These are phyloP conservation scores for Halcyon malimbica DNA, from an alignment of 2,113 vertebrate species.

Conservation along the genomic window DNA sequence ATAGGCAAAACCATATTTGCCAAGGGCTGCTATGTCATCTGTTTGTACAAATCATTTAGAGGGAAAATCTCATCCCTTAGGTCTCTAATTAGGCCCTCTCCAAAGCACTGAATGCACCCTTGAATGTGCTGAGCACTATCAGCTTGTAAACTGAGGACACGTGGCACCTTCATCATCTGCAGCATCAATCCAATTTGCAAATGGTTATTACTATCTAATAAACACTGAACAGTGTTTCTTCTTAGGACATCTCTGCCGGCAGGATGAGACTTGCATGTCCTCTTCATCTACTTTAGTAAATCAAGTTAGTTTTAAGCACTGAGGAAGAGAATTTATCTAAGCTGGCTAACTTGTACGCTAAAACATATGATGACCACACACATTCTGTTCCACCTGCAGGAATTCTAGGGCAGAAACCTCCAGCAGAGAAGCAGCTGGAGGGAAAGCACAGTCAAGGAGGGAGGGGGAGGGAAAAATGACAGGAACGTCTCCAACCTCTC, in stretches of 20 bases:
- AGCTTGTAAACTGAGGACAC: not conserved
- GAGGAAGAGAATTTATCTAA: not conserved
- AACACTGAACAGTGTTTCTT: not conserved
- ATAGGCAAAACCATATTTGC: not conserved
- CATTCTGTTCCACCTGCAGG: constrained; percentile 50
- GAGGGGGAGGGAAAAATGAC: not conserved
- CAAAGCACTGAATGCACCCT: not conserved
- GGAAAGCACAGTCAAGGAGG: not conserved
- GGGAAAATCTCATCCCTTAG: not conserved
- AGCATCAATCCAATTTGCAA: not conserved
- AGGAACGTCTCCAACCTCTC: not conserved
- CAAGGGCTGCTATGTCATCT: not conserved
- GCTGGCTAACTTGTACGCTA: not conserved
- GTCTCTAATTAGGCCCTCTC: not conserved
- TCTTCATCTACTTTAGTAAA: not conserved
- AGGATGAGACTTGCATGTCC: not conserved
- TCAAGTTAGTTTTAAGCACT: not conserved
- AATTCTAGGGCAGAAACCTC: constrained; percentile 35
- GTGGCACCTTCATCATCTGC: not conserved
- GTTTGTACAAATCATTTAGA: not conserved
- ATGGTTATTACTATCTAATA: not conserved
- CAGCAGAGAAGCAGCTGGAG: constrained; percentile 54
- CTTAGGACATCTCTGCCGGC: not conserved
- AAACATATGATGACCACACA: constrained; percentile 54
- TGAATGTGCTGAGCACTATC: not conserved